phyloP scores from a whole-genome alignment of 2,888 invertebrate genomes.

The Leistus spinibarbis region DNA sequence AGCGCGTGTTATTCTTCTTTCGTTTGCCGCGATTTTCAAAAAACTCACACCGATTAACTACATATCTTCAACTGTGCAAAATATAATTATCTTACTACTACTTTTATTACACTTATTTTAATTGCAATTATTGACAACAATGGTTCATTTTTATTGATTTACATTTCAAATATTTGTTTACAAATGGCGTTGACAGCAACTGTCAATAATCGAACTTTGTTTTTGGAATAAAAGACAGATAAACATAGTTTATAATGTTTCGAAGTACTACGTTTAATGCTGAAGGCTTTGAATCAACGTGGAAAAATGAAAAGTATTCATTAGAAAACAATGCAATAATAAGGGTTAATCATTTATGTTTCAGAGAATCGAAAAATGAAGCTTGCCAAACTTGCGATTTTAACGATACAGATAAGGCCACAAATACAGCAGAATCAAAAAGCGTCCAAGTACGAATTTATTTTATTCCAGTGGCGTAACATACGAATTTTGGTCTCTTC shows the following conservation, averaged over 20 bases:
- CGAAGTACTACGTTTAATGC: slow-evolving; percentile 57
- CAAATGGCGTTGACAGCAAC: slow-evolving; percentile 8
- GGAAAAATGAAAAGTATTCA: slow-evolving; percentile 55
- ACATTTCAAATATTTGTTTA: slow-evolving; percentile 11
- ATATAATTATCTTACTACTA: background rate
- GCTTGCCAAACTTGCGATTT: slow-evolving; percentile 51
- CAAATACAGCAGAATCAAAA: slow-evolving; percentile 47
- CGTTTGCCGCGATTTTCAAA: background rate
- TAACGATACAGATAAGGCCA: slow-evolving; percentile 47
- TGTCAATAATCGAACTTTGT: slow-evolving; percentile 1
- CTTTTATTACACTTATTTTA: background rate
- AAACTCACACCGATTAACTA: background rate
- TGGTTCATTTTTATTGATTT: background rate
- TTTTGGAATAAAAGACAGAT: background rate
- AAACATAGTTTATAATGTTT: slow-evolving; percentile 50
- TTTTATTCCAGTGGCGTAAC: background rate
- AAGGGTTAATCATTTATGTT: background rate
- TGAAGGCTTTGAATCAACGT: slow-evolving; percentile 59
- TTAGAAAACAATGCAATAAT: slow-evolving; percentile 1
- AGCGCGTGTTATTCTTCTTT: slow-evolving; percentile 3
- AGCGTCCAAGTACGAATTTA: slow-evolving; percentile 20
- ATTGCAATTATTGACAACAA: background rate
- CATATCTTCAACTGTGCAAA: background rate
- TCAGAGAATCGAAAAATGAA: slow-evolving; percentile 48
- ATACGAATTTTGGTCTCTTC: background rate